phyloP scores from a whole-genome alignment of 37 sponge, comb jelly and placozoan species.

The Beroe forskalii region DNA sequence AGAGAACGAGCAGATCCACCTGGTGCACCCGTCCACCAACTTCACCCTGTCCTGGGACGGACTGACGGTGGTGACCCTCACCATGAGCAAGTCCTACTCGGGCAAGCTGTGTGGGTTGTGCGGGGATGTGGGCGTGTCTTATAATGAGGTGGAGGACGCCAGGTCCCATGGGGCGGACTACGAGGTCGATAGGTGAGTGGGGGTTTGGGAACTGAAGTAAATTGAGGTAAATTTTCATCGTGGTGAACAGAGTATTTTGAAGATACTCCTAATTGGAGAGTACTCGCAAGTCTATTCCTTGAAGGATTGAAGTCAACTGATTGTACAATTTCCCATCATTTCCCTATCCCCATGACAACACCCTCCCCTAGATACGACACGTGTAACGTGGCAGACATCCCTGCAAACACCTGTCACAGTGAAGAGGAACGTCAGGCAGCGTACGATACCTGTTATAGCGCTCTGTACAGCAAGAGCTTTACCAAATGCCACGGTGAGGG shows the following conservation, averaged over 20 bases:
- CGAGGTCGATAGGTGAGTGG: conserved; percentile 56
- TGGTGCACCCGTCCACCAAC: conserved; percentile 53
- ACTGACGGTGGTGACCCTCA: conserved; percentile 43
- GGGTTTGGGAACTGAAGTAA: too few species aligned
- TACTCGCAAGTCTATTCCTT: too few species aligned
- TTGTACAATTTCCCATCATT: too few species aligned
- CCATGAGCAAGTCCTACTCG: conserved; percentile 56
- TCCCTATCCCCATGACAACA: too few species aligned
- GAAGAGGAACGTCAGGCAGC: neutral
- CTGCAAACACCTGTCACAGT: neutral
- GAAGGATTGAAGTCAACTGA: too few species aligned
- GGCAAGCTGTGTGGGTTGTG: conserved; percentile 58
- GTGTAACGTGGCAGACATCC: conserved; percentile 56
- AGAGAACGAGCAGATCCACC: neutral
- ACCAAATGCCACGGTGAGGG: conserved; percentile 34
- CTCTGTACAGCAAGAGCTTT: neutral
- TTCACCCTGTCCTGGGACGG: conserved; percentile 63
- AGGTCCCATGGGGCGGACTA: conserved; percentile 16
- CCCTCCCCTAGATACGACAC: conserved; percentile 48
- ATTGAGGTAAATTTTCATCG: neutral
- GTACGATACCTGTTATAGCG: neutral
- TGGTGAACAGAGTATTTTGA: neutral
- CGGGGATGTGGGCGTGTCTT: conserved; percentile 39
- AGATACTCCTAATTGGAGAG: too few species aligned
- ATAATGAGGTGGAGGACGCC: conserved; percentile 34